A percentile compares a stretch with the other conserved stretches of the same genome.
Evolutionary conservation across 2,113 vertebrate species (phyloP).

Genomic region (Cyanistes caeruleus): DNA sequence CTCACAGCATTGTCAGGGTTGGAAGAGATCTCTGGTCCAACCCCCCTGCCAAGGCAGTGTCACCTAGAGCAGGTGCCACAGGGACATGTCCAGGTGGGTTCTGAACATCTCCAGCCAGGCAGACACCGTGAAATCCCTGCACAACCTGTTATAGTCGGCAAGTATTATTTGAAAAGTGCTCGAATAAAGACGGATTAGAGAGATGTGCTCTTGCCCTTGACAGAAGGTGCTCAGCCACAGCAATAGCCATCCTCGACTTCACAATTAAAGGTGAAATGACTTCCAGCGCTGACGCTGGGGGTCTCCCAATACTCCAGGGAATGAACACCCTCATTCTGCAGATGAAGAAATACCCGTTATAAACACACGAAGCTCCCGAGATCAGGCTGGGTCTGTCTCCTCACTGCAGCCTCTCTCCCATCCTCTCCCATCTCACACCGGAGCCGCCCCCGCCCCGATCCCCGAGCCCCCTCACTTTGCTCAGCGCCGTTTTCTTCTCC

Average conservation of each 20-base stretch:
- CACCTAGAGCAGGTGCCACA: background rate
- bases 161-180: background rate
- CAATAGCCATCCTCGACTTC: background rate
- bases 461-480: slow-evolving; percentile 39
- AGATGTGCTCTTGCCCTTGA: background rate
- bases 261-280: background rate
- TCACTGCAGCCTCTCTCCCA: background rate
- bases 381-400: fast-evolving
- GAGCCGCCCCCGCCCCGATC: background rate
- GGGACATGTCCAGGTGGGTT: background rate
- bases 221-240: background rate
- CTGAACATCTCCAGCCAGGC: background rate
- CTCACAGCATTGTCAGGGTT: background rate
- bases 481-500: slow-evolving; percentile 39
- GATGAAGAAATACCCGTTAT: background rate
- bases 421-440: background rate
- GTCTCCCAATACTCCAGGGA: background rate
- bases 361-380: fast-evolving
- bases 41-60: background rate
- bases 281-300: background rate
- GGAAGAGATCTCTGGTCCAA: background rate
- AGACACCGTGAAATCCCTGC: background rate
- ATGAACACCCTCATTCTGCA: background rate
- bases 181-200: background rate
- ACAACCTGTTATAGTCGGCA: background rate